Evolutionary conservation across 2,113 vertebrate genomes (phyloP), one percentile per base, ranked within the genome.

Genomic region (Xyrauchen texanus): DNA sequence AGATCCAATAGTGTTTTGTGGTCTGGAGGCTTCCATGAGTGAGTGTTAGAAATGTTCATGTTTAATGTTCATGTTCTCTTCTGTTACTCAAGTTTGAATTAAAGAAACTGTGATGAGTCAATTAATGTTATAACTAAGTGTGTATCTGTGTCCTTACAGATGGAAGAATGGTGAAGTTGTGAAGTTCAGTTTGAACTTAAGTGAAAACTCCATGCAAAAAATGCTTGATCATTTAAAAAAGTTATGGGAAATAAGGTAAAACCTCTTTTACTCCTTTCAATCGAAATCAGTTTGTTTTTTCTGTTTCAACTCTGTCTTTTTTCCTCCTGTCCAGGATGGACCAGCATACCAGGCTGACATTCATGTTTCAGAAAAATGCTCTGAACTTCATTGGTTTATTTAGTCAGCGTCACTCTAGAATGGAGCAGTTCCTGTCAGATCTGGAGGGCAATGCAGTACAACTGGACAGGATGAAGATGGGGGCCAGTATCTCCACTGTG

Each of bases 391-490:
- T 88, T 21, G 46, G 58, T 0, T 0, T 81, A 13, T 84, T 87
- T 49, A 83, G 58, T 13, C 9, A 85, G 49, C 12, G 83, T 9
- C 5, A n/a, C 47, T 5, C 60, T 81, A 82, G 82, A 47, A 88
- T 89, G 81, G 15, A 79, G 8, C 15, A 80, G 76, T 89, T 85
- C 63, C 80, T 89, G 53, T 75, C 58, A 7, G 60, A 84, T 34
- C 64, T 89, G 60, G 86, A 89, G 44, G 70, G 78, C 15, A 57
- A 13, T 52, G 88, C 88, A 57, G 77, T 70, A 12, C 73, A 87
- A 65, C 74, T 89, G 66, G 83, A 89, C 72, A 83, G 42, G 6
- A 88, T 89, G 88, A 86, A 83, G 70, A 71, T 13, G 15, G 86
- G 86, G 4, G 74, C 86, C 5, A 72, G 68, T 58, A 86, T 87